These are phyloP conservation scores for Datnioides undecimradiatus DNA, from an alignment of 2,113 vertebrate species.

Conservation along the genomic window DNA sequence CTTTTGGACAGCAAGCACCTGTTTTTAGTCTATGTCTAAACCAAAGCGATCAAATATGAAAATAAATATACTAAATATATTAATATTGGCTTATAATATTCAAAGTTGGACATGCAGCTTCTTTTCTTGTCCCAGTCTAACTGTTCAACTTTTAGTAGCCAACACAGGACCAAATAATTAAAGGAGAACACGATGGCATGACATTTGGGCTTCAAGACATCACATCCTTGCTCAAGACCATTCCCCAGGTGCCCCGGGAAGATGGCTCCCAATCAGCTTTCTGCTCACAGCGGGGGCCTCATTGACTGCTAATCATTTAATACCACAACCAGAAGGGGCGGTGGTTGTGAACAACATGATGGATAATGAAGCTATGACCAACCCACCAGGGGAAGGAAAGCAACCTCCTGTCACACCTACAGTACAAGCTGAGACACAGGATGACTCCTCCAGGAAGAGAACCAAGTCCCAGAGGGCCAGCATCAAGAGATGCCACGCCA, in stretches of 20 bases:
- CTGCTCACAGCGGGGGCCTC: conserved; percentile 32
- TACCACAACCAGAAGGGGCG: conserved; percentile 51
- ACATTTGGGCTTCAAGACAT: neutral
- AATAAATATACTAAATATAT: neutral
- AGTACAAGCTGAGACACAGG: conserved; percentile 39
- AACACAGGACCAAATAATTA: neutral
- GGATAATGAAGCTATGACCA: conserved; percentile 52
- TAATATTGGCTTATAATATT: too few species aligned
- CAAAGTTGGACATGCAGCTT: neutral
- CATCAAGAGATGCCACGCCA: conserved; percentile 11
- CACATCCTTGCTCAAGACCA: neutral
- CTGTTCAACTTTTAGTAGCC: neutral
- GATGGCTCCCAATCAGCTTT: conserved; percentile 30
- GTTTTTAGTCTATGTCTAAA: neutral
- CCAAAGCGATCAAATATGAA: too few species aligned
- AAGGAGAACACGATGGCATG: neutral
- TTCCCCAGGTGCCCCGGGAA: neutral
- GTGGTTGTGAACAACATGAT: conserved; percentile 33
- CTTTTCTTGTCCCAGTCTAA: neutral
- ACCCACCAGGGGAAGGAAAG: conserved; percentile 33
- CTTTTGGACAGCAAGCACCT: neutral
- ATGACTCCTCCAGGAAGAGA: conserved; percentile 31
- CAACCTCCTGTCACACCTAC: conserved; percentile 38
- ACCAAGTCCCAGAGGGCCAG: conserved; percentile 4
- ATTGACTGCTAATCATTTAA: conserved; percentile 60